Conservation (phyloP, 2,797 vertebrate genomes). For the Natrix natrix region DNA sequence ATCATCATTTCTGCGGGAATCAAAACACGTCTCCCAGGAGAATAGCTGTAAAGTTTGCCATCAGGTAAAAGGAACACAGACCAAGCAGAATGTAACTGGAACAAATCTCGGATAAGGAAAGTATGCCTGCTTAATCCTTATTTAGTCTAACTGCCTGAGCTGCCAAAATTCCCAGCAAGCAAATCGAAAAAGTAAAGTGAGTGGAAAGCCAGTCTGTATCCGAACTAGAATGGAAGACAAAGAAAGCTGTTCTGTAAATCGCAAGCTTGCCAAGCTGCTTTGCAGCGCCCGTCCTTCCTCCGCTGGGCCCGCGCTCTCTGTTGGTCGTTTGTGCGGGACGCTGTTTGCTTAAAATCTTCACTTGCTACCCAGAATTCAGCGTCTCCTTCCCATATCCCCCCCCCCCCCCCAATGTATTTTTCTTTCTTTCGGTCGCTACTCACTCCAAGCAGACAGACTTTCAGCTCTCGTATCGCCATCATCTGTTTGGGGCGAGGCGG, state of each 20-base stretch:
- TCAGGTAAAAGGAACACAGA: not conserved
- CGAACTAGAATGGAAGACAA: not conserved
- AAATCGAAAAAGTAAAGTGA: not conserved
- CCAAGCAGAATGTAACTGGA: not conserved
- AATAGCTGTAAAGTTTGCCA: not conserved
- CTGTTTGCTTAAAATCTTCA: not conserved
- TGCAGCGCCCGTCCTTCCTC: not conserved
- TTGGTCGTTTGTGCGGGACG: not conserved
- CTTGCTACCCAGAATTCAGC: not conserved
- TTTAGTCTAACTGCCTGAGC: not conserved
- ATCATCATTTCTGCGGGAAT: not conserved
- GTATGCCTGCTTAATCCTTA: not conserved
- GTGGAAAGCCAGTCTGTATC: not conserved
- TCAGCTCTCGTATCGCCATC: constrained; percentile 96
- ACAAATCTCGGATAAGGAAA: not conserved
- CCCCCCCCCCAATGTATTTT: not conserved
- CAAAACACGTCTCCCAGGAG: not conserved
- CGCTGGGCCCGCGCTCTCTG: not conserved
- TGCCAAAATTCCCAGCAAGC: not conserved
- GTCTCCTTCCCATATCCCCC: not conserved
- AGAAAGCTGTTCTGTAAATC: not conserved
- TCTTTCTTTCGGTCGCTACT: constrained; percentile 67
- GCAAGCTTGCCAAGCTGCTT: not conserved
- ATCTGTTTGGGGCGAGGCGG: constrained; percentile 55
- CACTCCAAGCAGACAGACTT: constrained; percentile 97